Evolutionary conservation across 2,888 invertebrate genomes (phyloP).

Genomic region (Euclidia mi): DNA sequence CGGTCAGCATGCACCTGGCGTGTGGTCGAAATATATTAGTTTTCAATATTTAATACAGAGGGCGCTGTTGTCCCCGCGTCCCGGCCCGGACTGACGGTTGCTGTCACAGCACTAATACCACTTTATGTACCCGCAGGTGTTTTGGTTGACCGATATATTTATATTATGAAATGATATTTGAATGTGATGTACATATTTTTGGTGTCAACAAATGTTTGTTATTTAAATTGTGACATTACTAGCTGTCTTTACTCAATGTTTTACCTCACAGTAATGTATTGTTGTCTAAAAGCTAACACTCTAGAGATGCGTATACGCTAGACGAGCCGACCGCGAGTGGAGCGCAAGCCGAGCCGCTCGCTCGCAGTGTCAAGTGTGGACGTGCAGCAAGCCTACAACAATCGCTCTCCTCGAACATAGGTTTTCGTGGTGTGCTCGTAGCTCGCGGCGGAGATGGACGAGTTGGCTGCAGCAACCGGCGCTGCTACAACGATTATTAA

Average conservation of each 20-base stretch:
- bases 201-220: neutral
- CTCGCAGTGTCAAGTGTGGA: too few species aligned
- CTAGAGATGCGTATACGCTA: too few species aligned
- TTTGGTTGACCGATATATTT: conserved; percentile 30
- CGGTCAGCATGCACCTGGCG: conserved; percentile 31
- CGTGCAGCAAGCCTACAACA: too few species aligned
- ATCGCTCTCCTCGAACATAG: too few species aligned
- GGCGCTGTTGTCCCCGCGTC: conserved; percentile 26
- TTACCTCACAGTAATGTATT: too few species aligned
- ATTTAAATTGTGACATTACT: neutral
- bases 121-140: conserved; percentile 20
- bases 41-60: conserved; percentile 58
- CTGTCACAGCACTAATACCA: conserved; percentile 46
- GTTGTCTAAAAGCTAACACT: too few species aligned
- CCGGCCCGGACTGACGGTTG: conserved; percentile 45
- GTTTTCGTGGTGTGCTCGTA: too few species aligned
- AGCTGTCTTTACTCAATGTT: neutral
- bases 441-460: too few species aligned
- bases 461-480: too few species aligned
- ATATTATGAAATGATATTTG: conserved; percentile 24
- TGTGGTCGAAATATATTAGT: conserved; percentile 48
- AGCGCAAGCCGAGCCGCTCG: too few species aligned
- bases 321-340: too few species aligned
- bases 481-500: too few species aligned
- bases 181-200: conserved; percentile 2